These are phyloP conservation scores for Drosophila arizonae DNA, from an alignment of 1,140 invertebrate species.

Conservation along the genomic window DNA sequence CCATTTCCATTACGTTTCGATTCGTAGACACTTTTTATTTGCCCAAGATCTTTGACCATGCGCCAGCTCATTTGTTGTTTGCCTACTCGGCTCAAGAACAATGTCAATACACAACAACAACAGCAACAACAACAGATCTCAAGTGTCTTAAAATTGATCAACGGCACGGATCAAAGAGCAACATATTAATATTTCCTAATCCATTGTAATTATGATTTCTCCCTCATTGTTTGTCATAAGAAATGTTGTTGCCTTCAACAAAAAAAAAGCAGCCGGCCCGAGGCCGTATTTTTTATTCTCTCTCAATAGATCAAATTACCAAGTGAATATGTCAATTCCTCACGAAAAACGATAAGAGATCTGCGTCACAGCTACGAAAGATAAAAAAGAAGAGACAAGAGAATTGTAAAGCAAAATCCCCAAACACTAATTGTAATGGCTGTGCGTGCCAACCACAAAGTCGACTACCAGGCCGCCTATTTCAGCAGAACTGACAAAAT, in stretches of 20 bases:
- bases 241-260: slow-evolving; percentile 57
- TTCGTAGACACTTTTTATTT: slow-evolving; percentile 29
- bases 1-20: not conserved
- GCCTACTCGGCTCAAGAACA: slow-evolving; percentile 44
- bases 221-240: slow-evolving; percentile 65
- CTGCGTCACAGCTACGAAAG: slow-evolving; percentile 50
- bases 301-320: slow-evolving; percentile 72
- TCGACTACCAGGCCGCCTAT: slow-evolving; percentile 59
- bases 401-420: slow-evolving; percentile 11
- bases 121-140: slow-evolving; percentile 29
- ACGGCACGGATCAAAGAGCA: slow-evolving; percentile 64
- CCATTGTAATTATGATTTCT: slow-evolving; percentile 79
- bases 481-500: slow-evolving; percentile 51
- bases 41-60: slow-evolving; percentile 60
- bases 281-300: slow-evolving; percentile 11
- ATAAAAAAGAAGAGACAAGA: slow-evolving; percentile 17
- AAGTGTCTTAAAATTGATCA: slow-evolving; percentile 47
- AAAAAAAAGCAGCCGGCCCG: slow-evolving; percentile 35
- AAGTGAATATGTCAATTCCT: slow-evolving; percentile 76
- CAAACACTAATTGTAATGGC: slow-evolving; percentile 46
- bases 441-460: slow-evolving; percentile 48
- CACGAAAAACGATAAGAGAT: slow-evolving; percentile 72
- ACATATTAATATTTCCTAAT: slow-evolving; percentile 77
- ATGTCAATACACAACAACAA: slow-evolving; percentile 55
- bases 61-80: slow-evolving; percentile 73